Evolutionary conservation across 92 coral and sea anemone species (phyloP).

Genomic region (Micromussa lordhowensis): DNA sequence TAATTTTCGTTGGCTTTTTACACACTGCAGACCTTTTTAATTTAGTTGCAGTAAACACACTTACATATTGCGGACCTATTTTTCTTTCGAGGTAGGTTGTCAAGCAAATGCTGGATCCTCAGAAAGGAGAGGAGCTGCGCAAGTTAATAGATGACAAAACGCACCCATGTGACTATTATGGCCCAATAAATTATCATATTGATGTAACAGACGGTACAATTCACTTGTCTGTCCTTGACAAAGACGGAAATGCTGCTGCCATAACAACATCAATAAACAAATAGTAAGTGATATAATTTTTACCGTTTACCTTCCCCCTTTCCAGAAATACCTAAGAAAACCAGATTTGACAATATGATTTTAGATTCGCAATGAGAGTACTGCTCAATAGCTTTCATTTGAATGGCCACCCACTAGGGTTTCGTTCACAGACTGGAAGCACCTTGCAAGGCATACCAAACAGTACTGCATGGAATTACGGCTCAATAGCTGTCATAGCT

Average conservation of each 20-base stretch:
- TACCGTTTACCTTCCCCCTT: too few species aligned
- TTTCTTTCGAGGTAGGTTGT: conserved; percentile 47
- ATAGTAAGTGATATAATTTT: conserved; percentile 61
- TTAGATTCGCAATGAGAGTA: too few species aligned
- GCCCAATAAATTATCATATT: conserved; percentile 73
- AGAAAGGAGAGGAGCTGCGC: conserved; percentile 51
- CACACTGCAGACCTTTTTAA: neutral
- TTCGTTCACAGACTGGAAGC: neutral
- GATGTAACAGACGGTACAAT: conserved; percentile 88
- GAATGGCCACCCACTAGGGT: neutral
- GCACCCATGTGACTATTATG: conserved; percentile 68
- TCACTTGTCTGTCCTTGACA: conserved; percentile 80
- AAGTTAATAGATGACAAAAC: conserved; percentile 52
- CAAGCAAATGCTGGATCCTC: conserved; percentile 62
- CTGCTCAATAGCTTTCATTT: neutral
- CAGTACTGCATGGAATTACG: too few species aligned
- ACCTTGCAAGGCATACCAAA: neutral
- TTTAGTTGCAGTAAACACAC: neutral
- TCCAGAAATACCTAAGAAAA: too few species aligned
- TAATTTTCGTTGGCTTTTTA: neutral
- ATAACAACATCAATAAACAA: conserved; percentile 88
- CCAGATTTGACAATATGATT: too few species aligned
- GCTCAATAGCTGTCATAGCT: neutral
- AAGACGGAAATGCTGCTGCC: conserved; percentile 85
- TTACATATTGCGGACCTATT: neutral